phyloP scores from a whole-genome alignment of 2,113 vertebrate genomes.

The Rhinichthys klamathensis region DNA sequence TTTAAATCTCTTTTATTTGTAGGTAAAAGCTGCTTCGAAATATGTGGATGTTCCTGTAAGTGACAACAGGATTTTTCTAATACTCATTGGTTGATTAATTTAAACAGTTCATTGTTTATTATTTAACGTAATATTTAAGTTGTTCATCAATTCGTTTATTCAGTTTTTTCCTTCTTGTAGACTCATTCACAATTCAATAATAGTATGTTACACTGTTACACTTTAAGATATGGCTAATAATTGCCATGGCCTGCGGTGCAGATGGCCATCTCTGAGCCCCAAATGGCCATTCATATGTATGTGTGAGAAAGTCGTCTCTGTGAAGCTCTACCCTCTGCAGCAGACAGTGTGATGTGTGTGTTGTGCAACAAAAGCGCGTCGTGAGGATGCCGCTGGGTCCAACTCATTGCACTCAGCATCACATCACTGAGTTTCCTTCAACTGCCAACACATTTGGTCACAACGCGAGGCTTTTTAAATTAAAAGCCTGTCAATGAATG shows the following conservation, averaged over 20 bases:
- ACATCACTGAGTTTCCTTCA: slow-evolving; percentile 82
- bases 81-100: slow-evolving; percentile 14
- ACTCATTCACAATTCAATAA: background rate
- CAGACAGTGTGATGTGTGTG: slow-evolving; percentile 70
- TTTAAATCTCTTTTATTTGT: slow-evolving; percentile 27
- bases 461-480: slow-evolving; percentile 89
- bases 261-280: slow-evolving; percentile 61
- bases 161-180: background rate
- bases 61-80: slow-evolving; percentile 64
- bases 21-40: slow-evolving; percentile 99
- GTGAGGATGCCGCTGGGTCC: slow-evolving; percentile 63
- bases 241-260: slow-evolving; percentile 55
- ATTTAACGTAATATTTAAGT: background rate
- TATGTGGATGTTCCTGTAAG: slow-evolving; percentile 99
- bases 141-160: background rate
- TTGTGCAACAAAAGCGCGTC: slow-evolving; percentile 75
- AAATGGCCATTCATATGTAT: slow-evolving; percentile 73
- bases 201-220: slow-evolving; percentile 37
- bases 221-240: slow-evolving; percentile 10
- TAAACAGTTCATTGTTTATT: background rate
- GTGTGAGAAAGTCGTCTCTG: slow-evolving; percentile 43
- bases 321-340: slow-evolving; percentile 54
- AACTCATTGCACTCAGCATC: slow-evolving; percentile 71
- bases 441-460: slow-evolving; percentile 82
- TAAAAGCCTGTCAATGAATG: slow-evolving; percentile 90